Base-by-base conservation (phyloP, 2,888 invertebrate species). In the Meandrusa payeni region DNA sequence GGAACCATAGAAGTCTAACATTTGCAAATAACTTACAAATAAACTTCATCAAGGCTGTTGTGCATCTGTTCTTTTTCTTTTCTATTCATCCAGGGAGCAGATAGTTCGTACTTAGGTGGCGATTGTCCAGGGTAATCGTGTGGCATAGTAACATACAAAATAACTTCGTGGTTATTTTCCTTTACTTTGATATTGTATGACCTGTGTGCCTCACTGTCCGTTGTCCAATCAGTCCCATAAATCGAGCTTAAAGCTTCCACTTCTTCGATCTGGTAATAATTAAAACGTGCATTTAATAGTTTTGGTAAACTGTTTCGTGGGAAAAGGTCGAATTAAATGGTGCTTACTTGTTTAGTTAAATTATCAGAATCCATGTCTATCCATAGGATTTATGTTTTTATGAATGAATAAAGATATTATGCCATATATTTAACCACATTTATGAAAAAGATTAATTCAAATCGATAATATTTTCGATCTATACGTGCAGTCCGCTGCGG, bases 241-340 rank as follows among this genome's bases (percentile, higher is more conserved):
- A 95, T 95, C 2, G 94, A 90, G 49, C 86, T 81, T 9, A 95
- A 73, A 0, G 91, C 93, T 76, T 94, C 93, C 9, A 94, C 82
- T 86, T 95, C 95, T 52, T 93, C 93, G 2, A 74, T 73, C 91
- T 92, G 15, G 13, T 19, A 9, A 28, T 5, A 32, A 17, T 9
- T 17, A 11, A 20, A n/a, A n/a, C n/a, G n/a, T n/a, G n/a, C n/a
- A n/a, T n/a, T n/a, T n/a, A n/a, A n/a, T n/a, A n/a, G n/a, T n/a
- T n/a, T n/a, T n/a, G n/a, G n/a, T n/a, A n/a, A n/a, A n/a, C n/a
- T n/a, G n/a, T n/a, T n/a, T n/a, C n/a, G n/a, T n/a, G n/a, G n/a
- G n/a, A n/a, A n/a, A n/a, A n/a, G n/a, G n/a, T n/a, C n/a, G n/a
- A n/a, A n/a, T n/a, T n/a, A n/a, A n/a, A n/a, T n/a, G 15, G 28